phyloP scores from a whole-genome alignment of 1,140 invertebrate genomes.

The Drosophila pachea region DNA sequence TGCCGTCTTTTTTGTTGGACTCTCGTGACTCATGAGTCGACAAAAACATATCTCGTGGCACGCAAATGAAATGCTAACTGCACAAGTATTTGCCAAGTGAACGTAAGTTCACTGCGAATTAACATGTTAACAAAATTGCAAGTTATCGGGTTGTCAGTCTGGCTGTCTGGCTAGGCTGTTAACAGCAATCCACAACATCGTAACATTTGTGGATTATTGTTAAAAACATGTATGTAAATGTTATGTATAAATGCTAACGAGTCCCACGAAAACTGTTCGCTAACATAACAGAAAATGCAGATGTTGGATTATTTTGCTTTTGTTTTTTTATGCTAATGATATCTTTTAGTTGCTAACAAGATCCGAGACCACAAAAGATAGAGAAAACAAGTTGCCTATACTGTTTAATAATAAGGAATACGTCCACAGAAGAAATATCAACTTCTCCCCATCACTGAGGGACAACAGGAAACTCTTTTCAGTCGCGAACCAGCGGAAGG shows the following conservation, averaged over 20 bases:
- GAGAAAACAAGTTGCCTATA: no score
- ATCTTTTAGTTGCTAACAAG: no score
- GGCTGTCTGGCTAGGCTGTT: conserved; percentile 33
- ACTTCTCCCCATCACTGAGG: no score
- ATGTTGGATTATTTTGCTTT: no score
- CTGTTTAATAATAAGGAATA: no score
- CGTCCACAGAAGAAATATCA: no score
- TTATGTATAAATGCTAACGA: neutral
- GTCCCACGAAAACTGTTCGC: neutral
- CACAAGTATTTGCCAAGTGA: conserved; percentile 49
- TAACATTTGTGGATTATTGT: conserved; percentile 20
- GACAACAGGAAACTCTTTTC: no score
- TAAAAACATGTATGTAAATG: neutral
- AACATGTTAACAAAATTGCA: conserved; percentile 70
- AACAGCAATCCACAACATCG: conserved; percentile 30
- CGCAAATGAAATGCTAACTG: conserved; percentile 48
- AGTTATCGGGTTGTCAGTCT: conserved; percentile 38
- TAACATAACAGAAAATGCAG: neutral
- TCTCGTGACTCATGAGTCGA: conserved; percentile 46
- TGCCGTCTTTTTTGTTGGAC: conserved; percentile 35
- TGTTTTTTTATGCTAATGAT: no score
- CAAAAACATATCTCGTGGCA: conserved; percentile 42
- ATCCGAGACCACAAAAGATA: no score
- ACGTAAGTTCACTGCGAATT: conserved; percentile 54
- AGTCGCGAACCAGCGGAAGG: no score